Percentiles rank a stretch among this genome's conserved stretches.
These are phyloP conservation scores for Caenorhabditis virilis DNA, from an alignment of 2,888 invertebrate genomes.

Conservation along the genomic window DNA sequence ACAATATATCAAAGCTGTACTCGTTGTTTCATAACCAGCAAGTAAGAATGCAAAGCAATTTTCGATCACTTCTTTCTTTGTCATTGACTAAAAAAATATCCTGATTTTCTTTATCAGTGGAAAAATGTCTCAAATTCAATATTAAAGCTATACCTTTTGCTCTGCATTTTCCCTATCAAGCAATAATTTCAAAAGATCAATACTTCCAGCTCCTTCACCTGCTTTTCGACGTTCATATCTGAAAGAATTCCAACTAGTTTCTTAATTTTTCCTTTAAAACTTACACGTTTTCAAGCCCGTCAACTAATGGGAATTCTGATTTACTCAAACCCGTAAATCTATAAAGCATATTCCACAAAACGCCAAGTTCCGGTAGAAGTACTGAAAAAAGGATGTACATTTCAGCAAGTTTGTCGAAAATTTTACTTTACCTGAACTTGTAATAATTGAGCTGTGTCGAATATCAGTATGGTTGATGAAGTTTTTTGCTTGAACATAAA, in stretches of 20 bases:
- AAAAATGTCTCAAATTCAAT: not conserved
- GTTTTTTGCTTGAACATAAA: constrained; percentile 29
- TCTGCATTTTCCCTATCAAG: constrained; percentile 36
- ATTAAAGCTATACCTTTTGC: constrained; percentile 6
- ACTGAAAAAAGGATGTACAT: no score
- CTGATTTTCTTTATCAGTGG: not conserved
- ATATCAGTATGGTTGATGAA: constrained; percentile 11
- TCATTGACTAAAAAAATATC: constrained; percentile 10
- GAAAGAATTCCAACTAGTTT: no score
- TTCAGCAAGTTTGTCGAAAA: no score
- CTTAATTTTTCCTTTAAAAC: constrained; percentile 4
- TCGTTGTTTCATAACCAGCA: constrained; percentile 73
- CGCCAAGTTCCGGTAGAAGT: constrained; percentile 39
- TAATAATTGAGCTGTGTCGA: constrained; percentile 7
- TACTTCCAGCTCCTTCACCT: constrained; percentile 37
- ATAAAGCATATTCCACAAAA: constrained; percentile 37
- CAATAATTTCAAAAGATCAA: constrained; percentile 49
- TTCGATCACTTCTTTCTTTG: constrained; percentile 66
- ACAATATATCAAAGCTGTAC: constrained; percentile 71
- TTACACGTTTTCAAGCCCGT: constrained; percentile 36
- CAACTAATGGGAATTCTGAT: constrained; percentile 33
- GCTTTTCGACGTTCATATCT: constrained; percentile 35
- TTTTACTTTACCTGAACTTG: constrained; percentile 13
- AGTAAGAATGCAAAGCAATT: constrained; percentile 72
- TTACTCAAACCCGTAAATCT: constrained; percentile 17